Conservation (phyloP, 2,888 invertebrate species). For the Dicyrtomina minuta region DNA sequence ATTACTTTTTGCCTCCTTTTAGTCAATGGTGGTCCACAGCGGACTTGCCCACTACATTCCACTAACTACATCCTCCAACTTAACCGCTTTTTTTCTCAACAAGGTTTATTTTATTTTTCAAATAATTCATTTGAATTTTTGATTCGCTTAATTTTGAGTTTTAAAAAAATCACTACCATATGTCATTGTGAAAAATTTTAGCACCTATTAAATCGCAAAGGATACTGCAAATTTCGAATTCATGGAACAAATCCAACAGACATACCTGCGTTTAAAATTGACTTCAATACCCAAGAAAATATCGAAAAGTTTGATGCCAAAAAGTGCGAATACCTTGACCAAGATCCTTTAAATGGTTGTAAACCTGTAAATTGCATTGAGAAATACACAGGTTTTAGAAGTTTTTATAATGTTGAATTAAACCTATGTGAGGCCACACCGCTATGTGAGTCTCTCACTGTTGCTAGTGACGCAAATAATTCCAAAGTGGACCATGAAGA, state of each 20-base stretch:
- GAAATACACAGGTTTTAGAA: constrained; percentile 16
- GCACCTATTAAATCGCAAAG: constrained; percentile 18
- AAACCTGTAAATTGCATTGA: constrained; percentile 7
- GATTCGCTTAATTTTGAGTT: neutral
- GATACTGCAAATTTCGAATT: constrained; percentile 18
- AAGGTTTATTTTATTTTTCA: constrained; percentile 14
- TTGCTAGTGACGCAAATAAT: neutral
- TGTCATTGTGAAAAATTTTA: neutral
- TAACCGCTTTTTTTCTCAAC: constrained; percentile 15
- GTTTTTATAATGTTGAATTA: neutral
- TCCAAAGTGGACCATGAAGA: neutral
- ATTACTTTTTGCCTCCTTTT: neutral
- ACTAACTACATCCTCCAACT: neutral
- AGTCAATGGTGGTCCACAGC: constrained; percentile 21
- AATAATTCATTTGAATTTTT: neutral
- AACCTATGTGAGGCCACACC: constrained; percentile 10
- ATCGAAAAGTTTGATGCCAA: neutral
- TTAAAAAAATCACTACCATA: neutral
- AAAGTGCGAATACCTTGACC: constrained; percentile 16
- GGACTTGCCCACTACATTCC: neutral
- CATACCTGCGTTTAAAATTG: neutral
- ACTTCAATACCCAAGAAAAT: neutral
- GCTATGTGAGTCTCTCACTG: neutral
- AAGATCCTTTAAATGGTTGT: constrained; percentile 18
- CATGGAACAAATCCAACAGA: neutral